A percentile compares a stretch with the other conserved stretches of the same genome.
phyloP scores from a whole-genome alignment of 2,888 invertebrate species.

The Pammene aurita region DNA sequence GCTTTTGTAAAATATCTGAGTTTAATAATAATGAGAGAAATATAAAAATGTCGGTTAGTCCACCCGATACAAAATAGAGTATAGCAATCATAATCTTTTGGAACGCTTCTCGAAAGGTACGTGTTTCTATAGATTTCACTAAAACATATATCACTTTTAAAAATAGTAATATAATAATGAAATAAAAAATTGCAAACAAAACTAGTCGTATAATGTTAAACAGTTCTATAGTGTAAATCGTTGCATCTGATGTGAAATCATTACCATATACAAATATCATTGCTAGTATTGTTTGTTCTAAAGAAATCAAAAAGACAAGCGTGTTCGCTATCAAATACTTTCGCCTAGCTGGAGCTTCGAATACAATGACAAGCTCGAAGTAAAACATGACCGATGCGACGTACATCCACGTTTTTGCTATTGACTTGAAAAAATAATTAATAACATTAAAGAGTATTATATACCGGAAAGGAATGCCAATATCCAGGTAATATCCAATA shows the following conservation, averaged over 20 bases:
- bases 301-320: not conserved
- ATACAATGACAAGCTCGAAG: not conserved
- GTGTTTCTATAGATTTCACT: not conserved
- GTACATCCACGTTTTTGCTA: not conserved
- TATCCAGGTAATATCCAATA: too few species aligned
- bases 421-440: not conserved
- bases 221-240: too few species aligned
- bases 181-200: not conserved
- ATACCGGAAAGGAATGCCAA: too few species aligned
- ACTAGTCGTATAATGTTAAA: too few species aligned
- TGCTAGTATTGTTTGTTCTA: not conserved
- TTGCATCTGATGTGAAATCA: too few species aligned
- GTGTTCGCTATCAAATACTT: slow-evolving; percentile 2
- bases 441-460: too few species aligned
- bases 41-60: too few species aligned
- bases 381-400: slow-evolving; percentile 1
- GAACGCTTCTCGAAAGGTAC: not conserved
- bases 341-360: not conserved
- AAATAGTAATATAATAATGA: not conserved
- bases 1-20: too few species aligned
- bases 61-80: not conserved
- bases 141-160: not conserved
- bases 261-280: too few species aligned
- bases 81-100: not conserved
- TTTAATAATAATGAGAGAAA: too few species aligned